Percentiles rank a stretch among this genome's conserved stretches.
Conservation (phyloP, 2,888 invertebrate genomes). For the Glaucopsyche alexis region DNA sequence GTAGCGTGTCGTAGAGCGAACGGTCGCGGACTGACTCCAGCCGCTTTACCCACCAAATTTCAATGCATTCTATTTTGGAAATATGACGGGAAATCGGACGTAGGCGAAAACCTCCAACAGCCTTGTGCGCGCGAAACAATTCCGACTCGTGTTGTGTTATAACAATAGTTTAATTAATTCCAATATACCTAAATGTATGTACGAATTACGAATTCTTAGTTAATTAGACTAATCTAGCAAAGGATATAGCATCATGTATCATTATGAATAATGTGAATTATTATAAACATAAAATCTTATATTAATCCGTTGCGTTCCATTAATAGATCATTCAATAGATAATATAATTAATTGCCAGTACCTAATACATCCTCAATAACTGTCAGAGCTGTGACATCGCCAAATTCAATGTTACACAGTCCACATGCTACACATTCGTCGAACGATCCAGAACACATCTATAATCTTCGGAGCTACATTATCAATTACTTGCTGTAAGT, state of each 20-base stretch:
- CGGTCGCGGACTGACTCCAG: slow-evolving; percentile 72
- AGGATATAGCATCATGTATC: too few species aligned
- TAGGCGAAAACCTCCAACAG: slow-evolving; percentile 65
- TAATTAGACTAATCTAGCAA: too few species aligned
- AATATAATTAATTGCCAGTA: not conserved
- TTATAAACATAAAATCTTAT: not conserved
- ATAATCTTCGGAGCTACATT: slow-evolving; percentile 16
- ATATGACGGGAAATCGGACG: slow-evolving; percentile 70
- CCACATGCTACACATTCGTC: slow-evolving; percentile 5
- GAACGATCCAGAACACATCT: slow-evolving; percentile 22
- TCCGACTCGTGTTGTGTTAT: slow-evolving; percentile 40
- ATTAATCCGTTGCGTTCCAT: not conserved
- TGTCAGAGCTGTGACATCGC: not conserved
- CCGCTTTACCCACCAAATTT: slow-evolving; percentile 69
- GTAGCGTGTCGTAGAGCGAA: slow-evolving; percentile 60
- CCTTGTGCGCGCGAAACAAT: slow-evolving; percentile 54
- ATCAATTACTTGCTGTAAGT: slow-evolving; percentile 15
- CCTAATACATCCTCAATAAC: not conserved
- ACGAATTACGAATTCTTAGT: too few species aligned
- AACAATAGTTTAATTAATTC: not conserved
- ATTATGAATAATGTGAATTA: not conserved
- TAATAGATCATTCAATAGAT: slow-evolving; percentile 1
- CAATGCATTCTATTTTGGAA: slow-evolving; percentile 79
- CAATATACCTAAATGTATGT: too few species aligned
- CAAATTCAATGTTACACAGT: not conserved